A percentile compares a stretch with the other conserved stretches of the same genome.
These are phyloP conservation scores for Taenioides sp. DNA, from an alignment of 2,797 vertebrate species.

Conservation along the genomic window DNA sequence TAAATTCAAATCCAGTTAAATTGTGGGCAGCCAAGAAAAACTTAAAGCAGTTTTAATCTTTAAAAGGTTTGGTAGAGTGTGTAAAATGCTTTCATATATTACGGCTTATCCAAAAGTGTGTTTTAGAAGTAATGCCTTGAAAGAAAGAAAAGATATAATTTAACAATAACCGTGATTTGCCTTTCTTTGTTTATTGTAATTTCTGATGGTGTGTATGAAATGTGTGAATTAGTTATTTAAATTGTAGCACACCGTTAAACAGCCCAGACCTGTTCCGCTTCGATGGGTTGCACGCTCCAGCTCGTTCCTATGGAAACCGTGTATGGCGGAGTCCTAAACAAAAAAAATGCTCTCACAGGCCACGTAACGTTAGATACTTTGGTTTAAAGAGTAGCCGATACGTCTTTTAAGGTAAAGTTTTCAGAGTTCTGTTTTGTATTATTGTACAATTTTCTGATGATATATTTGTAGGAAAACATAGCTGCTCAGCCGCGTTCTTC, in stretches of 20 bases:
- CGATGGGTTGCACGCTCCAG: not conserved
- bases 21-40: conserved; percentile 60
- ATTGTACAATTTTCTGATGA: not conserved
- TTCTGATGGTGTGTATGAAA: no score
- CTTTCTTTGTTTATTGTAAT: no score
- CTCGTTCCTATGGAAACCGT: conserved; percentile 51
- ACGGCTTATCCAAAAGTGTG: conserved; percentile 33
- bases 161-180: no score
- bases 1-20: conserved; percentile 65
- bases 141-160: not conserved
- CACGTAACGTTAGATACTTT: not conserved
- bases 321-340: conserved; percentile 22
- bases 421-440: not conserved
- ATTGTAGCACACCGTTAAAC: no score
- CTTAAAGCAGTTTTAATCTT: conserved; percentile 52
- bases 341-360: not conserved
- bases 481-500: no score
- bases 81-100: conserved; percentile 50
- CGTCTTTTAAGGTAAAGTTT: not conserved
- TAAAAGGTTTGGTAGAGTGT: conserved; percentile 47
- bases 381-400: not conserved
- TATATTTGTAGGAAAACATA: no score
- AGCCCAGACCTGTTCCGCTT: no score
- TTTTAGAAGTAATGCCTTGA: conserved; percentile 53
- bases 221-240: no score